These are phyloP conservation scores for Sinohyriopsis cumingii DNA, from an alignment of 2,888 invertebrate genomes.

Conservation along the genomic window DNA sequence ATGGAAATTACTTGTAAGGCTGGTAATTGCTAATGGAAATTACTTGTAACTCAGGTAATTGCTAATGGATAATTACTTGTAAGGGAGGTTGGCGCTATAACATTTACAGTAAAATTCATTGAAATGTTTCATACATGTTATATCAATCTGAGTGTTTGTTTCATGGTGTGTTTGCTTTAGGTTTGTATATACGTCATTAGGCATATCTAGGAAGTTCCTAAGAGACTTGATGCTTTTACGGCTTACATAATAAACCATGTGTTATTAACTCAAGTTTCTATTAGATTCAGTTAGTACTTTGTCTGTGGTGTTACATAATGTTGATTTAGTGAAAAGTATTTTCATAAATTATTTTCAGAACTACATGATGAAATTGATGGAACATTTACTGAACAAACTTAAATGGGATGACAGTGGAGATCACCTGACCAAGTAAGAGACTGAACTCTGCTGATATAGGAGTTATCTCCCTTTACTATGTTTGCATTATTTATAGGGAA, in stretches of 20 bases:
- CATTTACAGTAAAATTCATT: neutral
- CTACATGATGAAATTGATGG: slow-evolving; percentile 76
- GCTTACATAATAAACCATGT: too few species aligned
- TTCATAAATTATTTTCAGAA: slow-evolving; percentile 72
- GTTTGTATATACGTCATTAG: neutral
- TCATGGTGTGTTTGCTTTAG: neutral
- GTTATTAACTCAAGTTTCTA: too few species aligned
- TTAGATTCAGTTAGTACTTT: too few species aligned
- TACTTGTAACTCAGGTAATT: too few species aligned
- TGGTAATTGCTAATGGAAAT: too few species aligned
- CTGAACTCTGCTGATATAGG: neutral
- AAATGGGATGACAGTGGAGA: slow-evolving; percentile 80
- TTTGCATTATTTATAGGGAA: too few species aligned
- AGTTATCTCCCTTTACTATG: neutral
- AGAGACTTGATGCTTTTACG: too few species aligned
- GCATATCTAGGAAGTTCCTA: too few species aligned
- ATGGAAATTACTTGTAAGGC: neutral
- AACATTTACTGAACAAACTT: slow-evolving; percentile 77
- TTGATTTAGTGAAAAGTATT: too few species aligned
- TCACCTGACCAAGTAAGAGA: slow-evolving; percentile 78
- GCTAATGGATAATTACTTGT: neutral
- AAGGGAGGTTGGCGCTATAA: neutral
- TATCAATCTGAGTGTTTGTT: neutral
- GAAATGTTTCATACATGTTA: too few species aligned
- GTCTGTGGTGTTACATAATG: too few species aligned